Evolutionary conservation across 2,113 vertebrate species (phyloP), one percentile per base, ranked within the genome.

Genomic region (Tretioscincus oriximinensis): DNA sequence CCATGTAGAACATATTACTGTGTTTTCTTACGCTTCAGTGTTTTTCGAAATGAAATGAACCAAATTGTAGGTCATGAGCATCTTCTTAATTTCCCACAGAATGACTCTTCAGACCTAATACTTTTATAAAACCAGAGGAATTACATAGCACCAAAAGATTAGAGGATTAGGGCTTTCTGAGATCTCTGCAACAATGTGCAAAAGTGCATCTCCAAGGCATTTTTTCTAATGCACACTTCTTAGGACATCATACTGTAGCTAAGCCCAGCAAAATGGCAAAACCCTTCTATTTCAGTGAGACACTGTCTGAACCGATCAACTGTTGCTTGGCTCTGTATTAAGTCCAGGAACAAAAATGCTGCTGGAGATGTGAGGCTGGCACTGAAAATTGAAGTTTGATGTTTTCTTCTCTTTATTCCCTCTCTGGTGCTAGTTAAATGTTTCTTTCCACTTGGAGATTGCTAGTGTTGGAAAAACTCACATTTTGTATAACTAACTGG

Each of bases 1-100:
- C 65, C 7, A 45, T 4, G 1, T 16, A 35, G 51, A 12, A 12
- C 41, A 49, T 77, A n/a, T 54, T 86, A 5, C 80, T 85, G 8
- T 35, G 61, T 2, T 14, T 73, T 0, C 0, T 72, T 49, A 73
- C 29, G 22, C 18, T 24, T 0, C 29, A 0, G 66, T 20, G 77
- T 89, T 79, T 58, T 3, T 0, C 71, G 54, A 49, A 78, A 0
- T 77, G 41, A 45, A 78, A 0, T 79, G 35, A 29, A 64, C 79
- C 47, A 1, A 0, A 0, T 31, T 85, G 63, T 66, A 72, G 54
- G 47, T 41, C 21, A n/a, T 80, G 35, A 45, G 6, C 69, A 73
- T 5, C 69, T 88, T 31, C 7, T 45, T 74, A 54, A 47, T 66
- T 58, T 61, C 47, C 76, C 49, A 63, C 80, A 70, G 24, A 81